Base-by-base conservation (phyloP, 2,888 invertebrate genomes). In the Eupithecia inturbata region DNA sequence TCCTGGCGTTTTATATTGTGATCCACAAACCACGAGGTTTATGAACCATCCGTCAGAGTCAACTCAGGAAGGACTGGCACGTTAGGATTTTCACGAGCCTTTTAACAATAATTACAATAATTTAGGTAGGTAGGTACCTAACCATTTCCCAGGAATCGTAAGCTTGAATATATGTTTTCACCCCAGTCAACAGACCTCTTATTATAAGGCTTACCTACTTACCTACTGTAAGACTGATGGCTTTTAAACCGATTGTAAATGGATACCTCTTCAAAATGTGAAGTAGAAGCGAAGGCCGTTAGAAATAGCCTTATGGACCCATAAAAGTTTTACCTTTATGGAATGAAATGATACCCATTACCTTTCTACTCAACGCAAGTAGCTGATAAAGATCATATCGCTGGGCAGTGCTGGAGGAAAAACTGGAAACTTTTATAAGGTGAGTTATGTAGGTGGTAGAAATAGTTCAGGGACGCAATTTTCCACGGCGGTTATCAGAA, bases 171-270 rank as follows among this genome's bases (percentile, higher is more conserved):
- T 64, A 70, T 63, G 63, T 49, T 71, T 72, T 72, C 41, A 68
- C 68, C 60, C 60, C 45, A 66, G 62, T 69, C 71, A 60, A 66
- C 26, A 14, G 49, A 31, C 26, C 22, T 53, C 39, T 57, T 16
- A 64, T 16, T 28, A n/a, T n/a, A n/a, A n/a, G n/a, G n/a, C n/a
- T n/a, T n/a, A n/a, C n/a, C n/a, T n/a, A n/a, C n/a, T n/a, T n/a
- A 57, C 53, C 62, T 60, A 63, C 63, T 33, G 2, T 33, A 63
- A 19, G 64, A 74, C 64, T n/a, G 64, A 53, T 36, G 57, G 57
- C 60, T 64, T 16, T 60, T 57, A 68, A 49, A 36, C 26, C 67
- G 68, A 68, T 74, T 71, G 66, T 71, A 74, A 74, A 71, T 74
- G 71, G 68, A 19, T 57, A 36, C 63, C 69, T 68, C 62, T 69